These are phyloP conservation scores for Drosophila biarmipes DNA, from an alignment of 1,140 invertebrate genomes.

Conservation along the genomic window DNA sequence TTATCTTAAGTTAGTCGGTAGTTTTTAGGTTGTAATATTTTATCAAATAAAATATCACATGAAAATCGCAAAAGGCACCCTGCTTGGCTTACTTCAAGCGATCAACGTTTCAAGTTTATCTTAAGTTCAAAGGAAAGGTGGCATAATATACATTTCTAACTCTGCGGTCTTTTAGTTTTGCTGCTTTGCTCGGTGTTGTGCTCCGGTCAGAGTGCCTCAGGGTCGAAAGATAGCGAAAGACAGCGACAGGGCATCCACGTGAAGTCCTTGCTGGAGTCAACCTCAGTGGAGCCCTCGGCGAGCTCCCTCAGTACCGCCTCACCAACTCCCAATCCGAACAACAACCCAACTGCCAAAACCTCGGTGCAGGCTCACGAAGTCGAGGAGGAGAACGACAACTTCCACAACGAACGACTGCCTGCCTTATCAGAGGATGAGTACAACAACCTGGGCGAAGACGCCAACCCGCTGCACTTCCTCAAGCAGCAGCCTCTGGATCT, in stretches of 20 bases:
- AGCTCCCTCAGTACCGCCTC: not conserved
- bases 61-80: not conserved
- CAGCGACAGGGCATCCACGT: constrained; percentile 3
- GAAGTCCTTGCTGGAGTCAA: constrained; percentile 15
- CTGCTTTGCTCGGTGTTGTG: constrained; percentile 26
- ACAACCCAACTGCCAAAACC: constrained; percentile 20
- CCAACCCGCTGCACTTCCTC: constrained; percentile 69
- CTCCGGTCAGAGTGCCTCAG: constrained; percentile 17
- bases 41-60: constrained; percentile 77
- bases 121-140: too few relatives aligned
- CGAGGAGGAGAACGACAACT: constrained; percentile 58
- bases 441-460: constrained; percentile 55
- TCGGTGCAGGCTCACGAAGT: constrained; percentile 7
- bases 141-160: not conserved
- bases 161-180: constrained; percentile 24
- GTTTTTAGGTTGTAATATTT: constrained; percentile 62
- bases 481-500: constrained; percentile 27
- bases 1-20: constrained; percentile 49
- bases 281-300: not conserved
- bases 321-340: constrained; percentile 18
- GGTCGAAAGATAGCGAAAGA: not conserved
- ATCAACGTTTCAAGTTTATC: not conserved
- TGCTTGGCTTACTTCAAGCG: not conserved
- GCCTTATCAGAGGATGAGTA: constrained; percentile 51
- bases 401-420: constrained; percentile 56